A percentile compares a stretch with the other conserved stretches of the same genome.
Conservation (phyloP, 2,113 vertebrate genomes). For the Zosterops lateralis region DNA sequence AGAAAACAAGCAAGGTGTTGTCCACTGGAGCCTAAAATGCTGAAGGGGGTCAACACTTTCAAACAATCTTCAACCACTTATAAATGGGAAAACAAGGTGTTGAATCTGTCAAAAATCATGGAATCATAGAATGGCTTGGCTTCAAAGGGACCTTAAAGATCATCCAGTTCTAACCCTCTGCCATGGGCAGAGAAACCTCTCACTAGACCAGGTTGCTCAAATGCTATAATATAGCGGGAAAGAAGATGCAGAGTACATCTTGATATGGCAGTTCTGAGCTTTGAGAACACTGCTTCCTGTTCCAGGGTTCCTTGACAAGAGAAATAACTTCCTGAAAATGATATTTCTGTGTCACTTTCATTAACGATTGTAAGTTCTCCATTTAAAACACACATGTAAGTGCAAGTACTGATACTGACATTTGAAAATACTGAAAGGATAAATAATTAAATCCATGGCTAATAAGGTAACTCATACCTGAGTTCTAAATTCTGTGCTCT, state of each 20-base stretch:
- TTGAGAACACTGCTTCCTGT: background rate
- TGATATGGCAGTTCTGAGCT: background rate
- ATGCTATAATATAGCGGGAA: accelerated
- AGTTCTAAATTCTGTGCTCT: background rate
- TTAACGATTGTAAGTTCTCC: background rate
- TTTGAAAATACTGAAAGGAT: background rate
- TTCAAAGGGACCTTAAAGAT: background rate
- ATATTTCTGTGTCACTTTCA: background rate
- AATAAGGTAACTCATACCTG: background rate
- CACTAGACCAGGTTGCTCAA: background rate
- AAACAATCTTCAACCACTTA: background rate
- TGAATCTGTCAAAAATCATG: background rate
- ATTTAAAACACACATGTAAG: background rate
- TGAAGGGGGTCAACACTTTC: background rate
- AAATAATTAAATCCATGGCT: background rate
- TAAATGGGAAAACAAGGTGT: background rate
- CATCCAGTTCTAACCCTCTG: background rate
- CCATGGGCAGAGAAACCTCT: background rate
- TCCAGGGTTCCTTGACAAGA: background rate
- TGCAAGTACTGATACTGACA: background rate
- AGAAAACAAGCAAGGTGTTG: background rate
- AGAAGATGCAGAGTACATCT: background rate
- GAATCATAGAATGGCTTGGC: background rate
- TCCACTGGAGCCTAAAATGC: background rate
- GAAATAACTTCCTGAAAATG: background rate